Base-by-base conservation (phyloP, 2,797 vertebrate genomes). In the Alauda arvensis region DNA sequence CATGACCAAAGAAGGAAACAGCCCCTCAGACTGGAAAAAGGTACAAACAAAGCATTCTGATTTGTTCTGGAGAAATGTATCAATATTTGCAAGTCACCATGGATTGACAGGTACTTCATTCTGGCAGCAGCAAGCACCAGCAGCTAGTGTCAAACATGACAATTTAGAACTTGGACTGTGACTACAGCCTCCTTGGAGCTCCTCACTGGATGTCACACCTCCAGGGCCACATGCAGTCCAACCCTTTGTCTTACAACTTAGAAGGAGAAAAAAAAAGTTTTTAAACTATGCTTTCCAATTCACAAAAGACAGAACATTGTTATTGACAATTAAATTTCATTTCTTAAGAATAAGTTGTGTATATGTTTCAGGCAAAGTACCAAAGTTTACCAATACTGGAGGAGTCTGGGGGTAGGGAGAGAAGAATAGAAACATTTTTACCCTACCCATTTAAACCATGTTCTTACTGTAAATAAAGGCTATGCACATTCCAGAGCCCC, bases 111-210 rank as follows among this genome's bases (percentile, higher is more conserved):
- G 8, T 23, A 31, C 12, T 61, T 65, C 29, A 18, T 55, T 78
- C 25, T 34, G 31, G 53, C 62, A 87, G 78, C 55, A 45, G 34
- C 3, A 61, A 40, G 49, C 20, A 37, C n/a, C 29, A 42, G 43
- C 2, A 1, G 39, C 34, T 29, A 33, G 3, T 34, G 19, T 65
- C 24, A 34, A 12, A 23, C 3, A 1, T 1, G 5, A 14, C 42
- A 61, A 3, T 20, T 39, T 1, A 8, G 53, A 63, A 76, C 21
- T 10, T 6, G 10, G 14, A 20, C 31, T 23, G 67, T 19, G 21
- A 33, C 14, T 25, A 10, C 31, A 77, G 25, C 42, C 20, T 75
- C 69, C 46, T 42, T 1, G 7, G 40, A 34, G 23, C 39, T 52
- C 45, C 63, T 68, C 2, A 0, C n/a, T 49, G 49, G 26, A 62